A percentile compares a stretch with the other conserved stretches of the same genome.
Evolutionary conservation across 2,888 invertebrate genomes (phyloP).

Genomic region (Eubasilissa splendida): DNA sequence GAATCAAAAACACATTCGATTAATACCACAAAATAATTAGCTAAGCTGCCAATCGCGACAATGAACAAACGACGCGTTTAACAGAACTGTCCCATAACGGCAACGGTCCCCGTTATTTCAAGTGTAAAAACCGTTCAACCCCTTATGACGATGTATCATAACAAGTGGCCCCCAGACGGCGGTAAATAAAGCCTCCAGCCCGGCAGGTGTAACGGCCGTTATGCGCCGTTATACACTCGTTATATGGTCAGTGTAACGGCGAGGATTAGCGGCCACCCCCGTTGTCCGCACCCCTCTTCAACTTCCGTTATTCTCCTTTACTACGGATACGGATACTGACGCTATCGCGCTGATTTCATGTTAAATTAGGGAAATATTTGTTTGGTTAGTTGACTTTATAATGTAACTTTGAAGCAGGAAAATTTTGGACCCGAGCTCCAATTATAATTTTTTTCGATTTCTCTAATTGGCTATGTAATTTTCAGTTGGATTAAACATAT

Average conservation of each 20-base stretch:
- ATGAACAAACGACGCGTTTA: conserved; percentile 8
- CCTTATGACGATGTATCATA: conserved; percentile 53
- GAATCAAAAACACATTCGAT: background rate
- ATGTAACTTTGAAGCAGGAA: too few relatives aligned
- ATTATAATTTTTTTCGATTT: too few relatives aligned
- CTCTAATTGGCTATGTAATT: too few relatives aligned
- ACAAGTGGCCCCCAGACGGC: conserved; percentile 56
- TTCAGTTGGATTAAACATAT: too few relatives aligned
- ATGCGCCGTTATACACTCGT: conserved; percentile 57
- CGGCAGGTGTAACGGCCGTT: conserved; percentile 55
- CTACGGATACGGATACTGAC: background rate
- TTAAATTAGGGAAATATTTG: too few relatives aligned
- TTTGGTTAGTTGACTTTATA: too few relatives aligned
- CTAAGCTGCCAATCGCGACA: conserved; percentile 12
- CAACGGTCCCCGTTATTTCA: conserved; percentile 14
- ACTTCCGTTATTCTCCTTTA: conserved; percentile 17
- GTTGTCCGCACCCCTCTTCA: conserved; percentile 15
- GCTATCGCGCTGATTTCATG: too few relatives aligned
- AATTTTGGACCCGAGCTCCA: too few relatives aligned
- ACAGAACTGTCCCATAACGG: conserved; percentile 32
- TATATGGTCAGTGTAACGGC: conserved; percentile 55
- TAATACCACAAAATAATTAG: background rate
- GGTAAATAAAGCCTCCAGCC: conserved; percentile 55
- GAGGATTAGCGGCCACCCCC: conserved; percentile 47
- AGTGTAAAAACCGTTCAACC: conserved; percentile 48